Base-by-base conservation (phyloP, 2,113 vertebrate species). In the Protobothrops mucrosquamatus region DNA sequence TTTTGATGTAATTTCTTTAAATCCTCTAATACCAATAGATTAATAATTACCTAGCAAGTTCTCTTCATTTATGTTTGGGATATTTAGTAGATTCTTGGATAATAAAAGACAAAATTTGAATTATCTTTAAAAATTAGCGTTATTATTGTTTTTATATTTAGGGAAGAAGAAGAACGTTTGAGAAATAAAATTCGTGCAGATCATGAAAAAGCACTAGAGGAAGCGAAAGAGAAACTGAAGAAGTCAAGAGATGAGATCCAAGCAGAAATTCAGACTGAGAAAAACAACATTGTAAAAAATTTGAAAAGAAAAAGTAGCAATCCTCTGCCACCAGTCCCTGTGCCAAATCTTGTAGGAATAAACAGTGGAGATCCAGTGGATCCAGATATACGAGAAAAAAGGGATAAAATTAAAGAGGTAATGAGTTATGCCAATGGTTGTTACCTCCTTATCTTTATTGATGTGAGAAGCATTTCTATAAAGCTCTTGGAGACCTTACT, bases 371-470 rank as follows among this genome's bases (percentile, higher is more conserved):
- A 99, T 91, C 99, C 99, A 6, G 96, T 98, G 56, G 98, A 99
- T 95, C 97, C 88, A 0, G 98, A 99, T 54, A 97, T 98, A 92
- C 98, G 98, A 96, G 98, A 99, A 96, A 99, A 99, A 96, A 98
- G 99, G 24, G 99, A 99, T 95, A 99, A 99, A 97, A 99, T 99
- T 95, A 98, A 99, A 98, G 99, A 99, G 99, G 99, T 99, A 98
- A 98, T 94, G 89, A 89, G 90, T 23, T 46, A 29, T 88, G 56
- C 93, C 90, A 20, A 93, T 29, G 39, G 92, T 48, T 9, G 0
- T 0, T 90, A 89, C 56, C 74, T 90, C 12, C 85, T 7, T 92
- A 26, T 94, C 43, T 54, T 93, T 85, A 6, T 81, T 93, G 6
- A 48, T 94, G 14, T 69, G 89, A 4, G 54, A 26, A 46, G 48